A percentile compares a stretch with the other conserved stretches of the same genome.
These are phyloP conservation scores for Lysandra bellargus DNA, from an alignment of 2,888 invertebrate genomes.

Conservation along the genomic window DNA sequence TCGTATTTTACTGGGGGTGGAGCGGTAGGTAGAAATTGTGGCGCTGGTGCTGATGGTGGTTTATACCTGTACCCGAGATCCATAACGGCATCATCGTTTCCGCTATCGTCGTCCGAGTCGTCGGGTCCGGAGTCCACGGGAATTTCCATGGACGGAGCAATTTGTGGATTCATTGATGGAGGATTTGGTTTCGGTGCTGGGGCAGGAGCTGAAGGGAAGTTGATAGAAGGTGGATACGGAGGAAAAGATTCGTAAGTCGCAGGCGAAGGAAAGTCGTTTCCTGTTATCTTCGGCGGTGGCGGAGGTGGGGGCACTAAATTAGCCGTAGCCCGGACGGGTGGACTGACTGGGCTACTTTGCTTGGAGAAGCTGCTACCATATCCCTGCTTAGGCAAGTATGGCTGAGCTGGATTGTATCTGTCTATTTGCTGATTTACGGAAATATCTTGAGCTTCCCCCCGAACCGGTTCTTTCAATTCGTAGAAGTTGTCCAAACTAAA, in stretches of 20 bases:
- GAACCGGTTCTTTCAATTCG: slow-evolving; percentile 61
- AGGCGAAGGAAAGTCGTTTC: slow-evolving; percentile 62
- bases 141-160: slow-evolving; percentile 49
- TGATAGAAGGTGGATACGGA: slow-evolving; percentile 56
- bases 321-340: slow-evolving; percentile 53
- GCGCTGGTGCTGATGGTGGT: slow-evolving; percentile 52
- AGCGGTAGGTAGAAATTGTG: slow-evolving; percentile 54
- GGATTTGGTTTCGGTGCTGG: slow-evolving; percentile 42
- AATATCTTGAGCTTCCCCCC: slow-evolving; percentile 71
- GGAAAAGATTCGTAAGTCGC: slow-evolving; percentile 69
- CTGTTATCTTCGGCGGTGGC: slow-evolving; percentile 54
- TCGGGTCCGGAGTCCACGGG: slow-evolving; percentile 46
- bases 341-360: slow-evolving; percentile 49
- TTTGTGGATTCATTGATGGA: slow-evolving; percentile 44
- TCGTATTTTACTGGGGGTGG: slow-evolving; percentile 56
- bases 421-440: slow-evolving; percentile 58
- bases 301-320: slow-evolving; percentile 66
- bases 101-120: slow-evolving; percentile 46
- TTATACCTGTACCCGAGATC: slow-evolving; percentile 63
- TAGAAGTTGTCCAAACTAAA: slow-evolving; percentile 64
- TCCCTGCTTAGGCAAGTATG: slow-evolving; percentile 63
- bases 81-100: slow-evolving; percentile 49
- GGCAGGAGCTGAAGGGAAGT: slow-evolving; percentile 40
- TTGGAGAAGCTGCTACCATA: slow-evolving; percentile 61
- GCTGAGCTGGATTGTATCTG: slow-evolving; percentile 76